Base-by-base conservation (phyloP, 2,797 vertebrate genomes). In the Urosaurus nigricauda region DNA sequence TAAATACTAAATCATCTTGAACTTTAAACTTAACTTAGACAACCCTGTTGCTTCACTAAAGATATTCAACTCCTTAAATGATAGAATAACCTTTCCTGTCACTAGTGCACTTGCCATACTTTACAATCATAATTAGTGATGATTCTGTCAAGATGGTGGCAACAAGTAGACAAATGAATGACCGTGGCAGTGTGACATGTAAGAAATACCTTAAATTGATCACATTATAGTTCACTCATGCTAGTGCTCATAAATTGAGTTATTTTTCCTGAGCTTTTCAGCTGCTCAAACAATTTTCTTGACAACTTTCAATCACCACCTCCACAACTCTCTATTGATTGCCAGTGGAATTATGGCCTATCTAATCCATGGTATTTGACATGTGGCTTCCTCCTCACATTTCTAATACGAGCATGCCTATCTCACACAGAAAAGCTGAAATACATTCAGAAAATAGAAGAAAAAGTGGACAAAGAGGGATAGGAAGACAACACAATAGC, bases 241-340 rank as follows among this genome's bases (percentile, higher is more conserved):
- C 8, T 80, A 94, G 77, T 12, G 60, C 60, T 92, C 74, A 95
- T 90, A 94, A 92, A 95, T 21, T 24, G 35, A 77, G 29, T 85
- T 89, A 93, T 95, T 95, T 95, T 95, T 95, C 13, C 91, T 93
- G 82, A 92, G 85, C 43, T 90, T 79, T 80, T 73, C 90, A 74
- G 17, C 53, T 0, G 9, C 63, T 89, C 56, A 93, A 95, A 83
- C 82, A 84, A 93, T 93, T 95, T 95, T 8, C 53, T 87, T 95
- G 93, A 94, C 86, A 95, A 88, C 14, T 0, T 94, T 91, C 92
- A 68, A 68, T 21, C 89, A 91, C 56, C 93, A 94, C 24, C 21
- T n/a, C 32, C 35, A 29, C 35, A 93, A 93, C 90, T 90, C 32
- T 81, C 47, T 92, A 95, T 95, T 0, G 91, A 95, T 96, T 95